Percentiles rank a stretch among this genome's conserved stretches.
These are phyloP conservation scores for Scelioninae gen. 1 DNA, from an alignment of 2,888 invertebrate genomes.

Conservation along the genomic window DNA sequence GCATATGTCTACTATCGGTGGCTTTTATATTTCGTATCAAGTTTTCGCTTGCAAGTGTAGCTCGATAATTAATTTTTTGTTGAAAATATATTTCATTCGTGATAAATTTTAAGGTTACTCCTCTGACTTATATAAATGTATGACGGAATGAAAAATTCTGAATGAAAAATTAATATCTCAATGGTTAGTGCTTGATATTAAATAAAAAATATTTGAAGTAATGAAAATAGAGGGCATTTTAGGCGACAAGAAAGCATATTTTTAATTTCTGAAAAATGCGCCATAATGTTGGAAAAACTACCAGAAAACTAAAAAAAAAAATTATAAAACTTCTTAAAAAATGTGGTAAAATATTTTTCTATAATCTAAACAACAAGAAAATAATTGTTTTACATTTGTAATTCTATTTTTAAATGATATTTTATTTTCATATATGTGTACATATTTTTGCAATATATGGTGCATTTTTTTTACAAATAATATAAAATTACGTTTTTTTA, in stretches of 20 bases:
- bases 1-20: neutral
- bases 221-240: constrained; percentile 32
- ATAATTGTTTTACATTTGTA: too few species aligned
- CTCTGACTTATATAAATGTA: neutral
- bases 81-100: neutral
- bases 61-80: neutral
- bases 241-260: neutral
- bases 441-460: too few species aligned
- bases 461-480: too few species aligned
- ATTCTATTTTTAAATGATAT: too few species aligned
- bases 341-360: too few species aligned
- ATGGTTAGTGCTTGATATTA: neutral
- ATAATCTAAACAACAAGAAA: too few species aligned
- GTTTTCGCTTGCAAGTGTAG: too few species aligned
- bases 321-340: too few species aligned
- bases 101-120: neutral
- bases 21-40: constrained; percentile 4
- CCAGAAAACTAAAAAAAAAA: too few species aligned
- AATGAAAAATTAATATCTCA: neutral
- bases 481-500: neutral
- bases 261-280: too few species aligned
- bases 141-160: neutral
- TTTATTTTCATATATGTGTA: too few species aligned
- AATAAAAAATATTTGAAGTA: neutral
- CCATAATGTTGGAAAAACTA: too few species aligned